A percentile compares a stretch with the other conserved stretches of the same genome.
These are phyloP conservation scores for Heliothis virescens DNA, from an alignment of 1,140 invertebrate genomes.

Conservation along the genomic window DNA sequence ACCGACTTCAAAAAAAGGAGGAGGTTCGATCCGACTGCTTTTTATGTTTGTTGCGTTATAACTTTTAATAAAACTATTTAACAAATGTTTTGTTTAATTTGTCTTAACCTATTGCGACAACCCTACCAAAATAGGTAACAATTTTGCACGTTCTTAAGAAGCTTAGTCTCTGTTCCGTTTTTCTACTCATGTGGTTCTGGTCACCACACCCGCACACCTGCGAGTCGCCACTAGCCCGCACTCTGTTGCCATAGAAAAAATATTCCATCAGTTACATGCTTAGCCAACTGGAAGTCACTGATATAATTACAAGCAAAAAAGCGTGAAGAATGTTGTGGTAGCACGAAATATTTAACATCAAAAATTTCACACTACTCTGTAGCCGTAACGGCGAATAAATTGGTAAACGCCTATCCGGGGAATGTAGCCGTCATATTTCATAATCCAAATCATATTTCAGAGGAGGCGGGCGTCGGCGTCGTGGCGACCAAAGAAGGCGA, in stretches of 20 bases:
- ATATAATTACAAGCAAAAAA: constrained; percentile 35
- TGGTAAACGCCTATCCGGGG: constrained; percentile 54
- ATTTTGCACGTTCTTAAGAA: too few relatives aligned
- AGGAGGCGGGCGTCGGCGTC: constrained; percentile 56
- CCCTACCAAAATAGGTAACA: too few relatives aligned
- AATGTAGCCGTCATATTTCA: constrained; percentile 65
- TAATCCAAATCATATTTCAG: constrained; percentile 71
- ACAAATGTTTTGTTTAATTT: too few relatives aligned
- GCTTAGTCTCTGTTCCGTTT: too few relatives aligned
- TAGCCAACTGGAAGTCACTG: constrained; percentile 9
- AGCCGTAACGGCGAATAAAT: constrained; percentile 51
- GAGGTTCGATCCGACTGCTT: too few relatives aligned
- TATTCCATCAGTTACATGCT: constrained; percentile 38
- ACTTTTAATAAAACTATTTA: too few relatives aligned
- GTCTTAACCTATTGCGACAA: too few relatives aligned
- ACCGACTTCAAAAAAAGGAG: too few relatives aligned
- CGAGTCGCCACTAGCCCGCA: constrained; percentile 19
- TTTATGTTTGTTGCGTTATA: too few relatives aligned
- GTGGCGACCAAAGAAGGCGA: constrained; percentile 56
- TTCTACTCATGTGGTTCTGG: too few relatives aligned
- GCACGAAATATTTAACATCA: constrained; percentile 35
- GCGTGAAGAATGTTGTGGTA: constrained; percentile 28
- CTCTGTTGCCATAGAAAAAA: constrained; percentile 31
- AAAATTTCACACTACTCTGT: constrained; percentile 55
- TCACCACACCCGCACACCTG: constrained; percentile 54